phyloP scores from a whole-genome alignment of 2,113 vertebrate genomes.

The Atlantisia rogersi region DNA sequence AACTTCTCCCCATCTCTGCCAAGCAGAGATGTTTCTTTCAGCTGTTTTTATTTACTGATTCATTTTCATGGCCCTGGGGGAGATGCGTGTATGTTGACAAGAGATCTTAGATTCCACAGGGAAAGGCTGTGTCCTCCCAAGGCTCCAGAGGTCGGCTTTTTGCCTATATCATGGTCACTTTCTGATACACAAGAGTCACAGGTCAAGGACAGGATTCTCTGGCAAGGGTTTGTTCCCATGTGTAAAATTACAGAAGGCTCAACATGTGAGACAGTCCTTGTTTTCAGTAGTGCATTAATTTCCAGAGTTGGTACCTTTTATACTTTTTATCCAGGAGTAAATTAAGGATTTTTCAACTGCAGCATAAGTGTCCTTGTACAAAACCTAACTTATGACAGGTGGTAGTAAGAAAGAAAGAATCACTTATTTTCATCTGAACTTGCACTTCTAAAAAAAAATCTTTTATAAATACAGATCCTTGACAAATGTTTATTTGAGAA shows the following conservation, averaged over 20 bases:
- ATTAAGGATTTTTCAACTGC: not conserved
- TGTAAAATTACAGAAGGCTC: not conserved
- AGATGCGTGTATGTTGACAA: not conserved
- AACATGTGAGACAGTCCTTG: not conserved
- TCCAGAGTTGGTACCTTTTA: not conserved
- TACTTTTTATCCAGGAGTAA: not conserved
- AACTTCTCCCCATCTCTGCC: not conserved
- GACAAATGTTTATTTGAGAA: not conserved
- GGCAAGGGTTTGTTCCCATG: not conserved
- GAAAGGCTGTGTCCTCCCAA: fast-evolving
- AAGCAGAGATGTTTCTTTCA: slow-evolving; percentile 2
- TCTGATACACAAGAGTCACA: not conserved
- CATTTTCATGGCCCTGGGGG: not conserved
- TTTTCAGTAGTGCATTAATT: not conserved
- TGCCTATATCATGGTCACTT: not conserved
- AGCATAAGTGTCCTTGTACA: not conserved
- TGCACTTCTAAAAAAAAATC: not conserved
- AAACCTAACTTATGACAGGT: not conserved
- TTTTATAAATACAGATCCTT: not conserved
- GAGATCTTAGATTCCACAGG: not conserved
- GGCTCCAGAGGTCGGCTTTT: fast-evolving
- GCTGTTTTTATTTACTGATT: slow-evolving; percentile 30
- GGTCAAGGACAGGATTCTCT: not conserved
- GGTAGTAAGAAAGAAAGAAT: not conserved
- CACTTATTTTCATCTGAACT: not conserved